Conservation (phyloP, 2,113 vertebrate genomes). For the Oxygymnocypris stewartii region DNA sequence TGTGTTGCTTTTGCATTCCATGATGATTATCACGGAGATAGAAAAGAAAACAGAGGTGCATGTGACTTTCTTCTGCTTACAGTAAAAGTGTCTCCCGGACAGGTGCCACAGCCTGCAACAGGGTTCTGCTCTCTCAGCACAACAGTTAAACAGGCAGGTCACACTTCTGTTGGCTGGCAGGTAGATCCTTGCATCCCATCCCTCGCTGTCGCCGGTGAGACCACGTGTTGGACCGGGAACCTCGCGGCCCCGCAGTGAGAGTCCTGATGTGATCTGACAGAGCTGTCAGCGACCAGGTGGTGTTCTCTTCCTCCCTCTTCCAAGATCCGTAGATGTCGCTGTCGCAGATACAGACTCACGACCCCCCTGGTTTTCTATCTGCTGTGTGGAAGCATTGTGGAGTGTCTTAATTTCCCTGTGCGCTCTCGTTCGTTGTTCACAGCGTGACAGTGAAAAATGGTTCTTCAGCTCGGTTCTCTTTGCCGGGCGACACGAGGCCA, state of each 20-base stretch:
- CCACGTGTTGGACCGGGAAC: slow-evolving; percentile 22
- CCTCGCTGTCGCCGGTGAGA: slow-evolving; percentile 7
- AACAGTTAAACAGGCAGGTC: slow-evolving; percentile 39
- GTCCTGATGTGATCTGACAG: slow-evolving; percentile 55
- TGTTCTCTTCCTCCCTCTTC: slow-evolving; percentile 35
- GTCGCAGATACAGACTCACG: slow-evolving; percentile 26
- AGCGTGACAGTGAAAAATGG: slow-evolving; percentile 66
- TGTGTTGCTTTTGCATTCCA: not conserved
- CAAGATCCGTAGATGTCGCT: slow-evolving; percentile 48
- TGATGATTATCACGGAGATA: not conserved
- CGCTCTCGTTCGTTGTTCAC: slow-evolving; percentile 55
- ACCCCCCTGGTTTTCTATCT: slow-evolving; percentile 37
- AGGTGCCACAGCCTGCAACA: slow-evolving; percentile 9
- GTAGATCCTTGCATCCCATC: slow-evolving; percentile 38
- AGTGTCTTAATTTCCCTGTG: slow-evolving; percentile 59
- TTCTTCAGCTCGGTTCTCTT: slow-evolving; percentile 61
- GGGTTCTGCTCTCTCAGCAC: slow-evolving; percentile 39
- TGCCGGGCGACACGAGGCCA: slow-evolving; percentile 55
- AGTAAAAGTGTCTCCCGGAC: slow-evolving; percentile 3
- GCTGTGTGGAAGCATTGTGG: slow-evolving; percentile 43
- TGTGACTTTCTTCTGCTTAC: slow-evolving; percentile 2
- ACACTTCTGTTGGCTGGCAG: slow-evolving; percentile 22
- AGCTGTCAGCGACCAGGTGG: slow-evolving; percentile 57
- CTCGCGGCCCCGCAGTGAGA: slow-evolving; percentile 22
- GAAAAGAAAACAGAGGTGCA: not conserved